Base-by-base conservation (phyloP, 2,113 vertebrate species). In the Bombycilla garrulus region DNA sequence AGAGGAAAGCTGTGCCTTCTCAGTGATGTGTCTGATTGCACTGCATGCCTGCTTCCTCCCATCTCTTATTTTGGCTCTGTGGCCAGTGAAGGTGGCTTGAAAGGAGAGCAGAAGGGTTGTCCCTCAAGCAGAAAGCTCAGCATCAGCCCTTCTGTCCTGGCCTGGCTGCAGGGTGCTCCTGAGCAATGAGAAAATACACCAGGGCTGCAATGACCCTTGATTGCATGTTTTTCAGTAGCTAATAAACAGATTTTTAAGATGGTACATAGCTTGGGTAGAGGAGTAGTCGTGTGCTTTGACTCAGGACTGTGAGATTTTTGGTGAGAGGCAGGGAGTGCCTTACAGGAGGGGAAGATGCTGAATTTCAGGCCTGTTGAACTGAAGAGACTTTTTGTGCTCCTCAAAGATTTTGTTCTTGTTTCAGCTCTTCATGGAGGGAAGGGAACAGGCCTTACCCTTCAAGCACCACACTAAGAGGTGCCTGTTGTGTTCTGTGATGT, bases 391-490 rank as follows among this genome's bases (percentile, higher is more conserved):
- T 35, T 6, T 22, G 13, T 48, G 47, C 42, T 50, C 61, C 56
- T 73, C 57, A 53, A 21, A 70, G 53, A 35, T 71, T 74, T 54
- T 71, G 2, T n/a, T 93, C 36, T 45, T 4, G 5, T 91, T 89
- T 56, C 77, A 87, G 81, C 1, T 8, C 50, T 48, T 69, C 1
- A 6, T 11, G 53, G 58, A 80, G 35, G 73, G 69, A 38, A 71
- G 45, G 0, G 3, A 88, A 47, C 35, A 40, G 42, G 57, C 69
- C 53, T 83, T 24, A 21, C 0, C 4, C 54, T 92, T 61, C 15
- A 12, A 29, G 45, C 38, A 19, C 11, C 2, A 3, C 0, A 0
- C 48, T 42, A 8, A 65, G 72, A 84, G 61, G 50, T 0, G 5
- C 33, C 33, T 22, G 1, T 35, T 5, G 2, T 48, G 53, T 47